Evolutionary conservation across 2,888 invertebrate species (phyloP), one percentile per base, ranked within the genome.

Genomic region (Melanostoma scalare): DNA sequence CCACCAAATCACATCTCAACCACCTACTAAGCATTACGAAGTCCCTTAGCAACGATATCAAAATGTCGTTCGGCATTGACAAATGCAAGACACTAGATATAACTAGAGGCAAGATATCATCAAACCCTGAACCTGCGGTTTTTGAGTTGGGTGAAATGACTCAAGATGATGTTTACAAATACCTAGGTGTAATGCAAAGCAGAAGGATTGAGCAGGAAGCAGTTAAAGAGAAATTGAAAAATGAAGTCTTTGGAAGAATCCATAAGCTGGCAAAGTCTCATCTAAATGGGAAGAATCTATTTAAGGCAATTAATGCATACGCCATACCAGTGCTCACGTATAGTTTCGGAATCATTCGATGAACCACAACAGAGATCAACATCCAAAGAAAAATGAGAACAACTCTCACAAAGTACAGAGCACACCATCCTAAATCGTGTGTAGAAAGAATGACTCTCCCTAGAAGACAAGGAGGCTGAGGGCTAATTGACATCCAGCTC

Each of bases 301-400:
- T 52, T 52, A 33, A 52, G 33, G 52, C 33, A 52, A 52, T 52
- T 9, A 52, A 33, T 33, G 33, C 52, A 52, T 52, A 9, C 2
- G 52, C 52, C 20, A 46, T 61, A 9, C 60, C 60, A 10, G 60
- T 61, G 9, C 35, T 61, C 3, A 46, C 61, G 9, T 61, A 61
- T n/a, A 35, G 48, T 10, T 48, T 48, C 9, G 61, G 30, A 48
- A 20, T 61, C 10, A n/a, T 61, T 36, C 38, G 20, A 48, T 61
- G 48, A 46, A 10, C 61, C 3, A 33, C 33, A 6, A 61, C 48
- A 4, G 61, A 61, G 36, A 46, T 48, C 9, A 52, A 33, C n/a
- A 8, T 31, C 9, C 20, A 20, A 20, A 20, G 20, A 20, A 40
- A 40, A 52, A 53, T 65, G 20, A 53, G 65, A 52, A 65, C 65